Conservation (phyloP, 2,888 invertebrate genomes). For the Agonopterix subpropinquella region DNA sequence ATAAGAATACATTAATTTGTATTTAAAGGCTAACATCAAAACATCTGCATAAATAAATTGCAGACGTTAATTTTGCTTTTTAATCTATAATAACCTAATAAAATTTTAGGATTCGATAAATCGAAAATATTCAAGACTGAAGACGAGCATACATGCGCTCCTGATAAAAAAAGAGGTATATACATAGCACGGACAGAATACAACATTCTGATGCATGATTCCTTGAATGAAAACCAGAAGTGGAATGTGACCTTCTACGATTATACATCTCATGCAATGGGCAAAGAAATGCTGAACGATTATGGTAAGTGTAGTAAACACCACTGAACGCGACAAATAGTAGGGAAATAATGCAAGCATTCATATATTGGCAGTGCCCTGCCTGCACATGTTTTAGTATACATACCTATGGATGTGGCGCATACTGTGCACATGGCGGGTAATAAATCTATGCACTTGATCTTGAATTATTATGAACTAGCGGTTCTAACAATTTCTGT, state of each 20-base stretch:
- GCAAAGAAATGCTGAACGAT: constrained; percentile 83
- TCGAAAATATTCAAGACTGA: constrained; percentile 60
- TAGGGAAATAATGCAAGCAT: no score
- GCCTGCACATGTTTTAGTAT: no score
- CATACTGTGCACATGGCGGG: background rate
- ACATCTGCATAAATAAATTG: no score
- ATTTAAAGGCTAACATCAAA: no score
- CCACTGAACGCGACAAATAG: no score
- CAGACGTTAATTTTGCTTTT: background rate
- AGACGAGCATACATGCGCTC: constrained; percentile 80
- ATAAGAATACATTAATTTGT: no score
- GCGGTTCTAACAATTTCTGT: no score
- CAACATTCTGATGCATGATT: constrained; percentile 95
- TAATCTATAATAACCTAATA: background rate
- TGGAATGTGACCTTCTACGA: constrained; percentile 99
- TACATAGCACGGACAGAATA: constrained; percentile 93
- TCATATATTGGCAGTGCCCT: no score
- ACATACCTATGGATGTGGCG: background rate
- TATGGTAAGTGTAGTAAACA: constrained; percentile 78
- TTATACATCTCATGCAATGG: constrained; percentile 91
- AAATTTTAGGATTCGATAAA: constrained; percentile 57
- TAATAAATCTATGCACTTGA: background rate
- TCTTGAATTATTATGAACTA: background rate
- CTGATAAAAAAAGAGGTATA: constrained; percentile 80
- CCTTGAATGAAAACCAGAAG: constrained; percentile 77